Evolutionary conservation across 2,888 invertebrate genomes (phyloP).

Genomic region (Adelognathus sp.): DNA sequence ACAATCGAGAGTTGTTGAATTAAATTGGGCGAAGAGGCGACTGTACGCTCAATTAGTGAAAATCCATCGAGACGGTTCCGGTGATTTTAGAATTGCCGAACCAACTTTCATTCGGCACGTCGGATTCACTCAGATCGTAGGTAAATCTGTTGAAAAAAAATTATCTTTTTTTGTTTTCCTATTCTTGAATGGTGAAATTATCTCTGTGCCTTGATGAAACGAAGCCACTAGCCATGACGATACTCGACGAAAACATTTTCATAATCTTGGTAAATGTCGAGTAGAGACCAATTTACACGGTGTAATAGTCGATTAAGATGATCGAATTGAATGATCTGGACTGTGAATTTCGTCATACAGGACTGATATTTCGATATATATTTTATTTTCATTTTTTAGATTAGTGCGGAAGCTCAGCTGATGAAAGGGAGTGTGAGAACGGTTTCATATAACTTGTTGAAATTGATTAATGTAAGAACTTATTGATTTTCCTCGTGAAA

Average conservation of each 20-base stretch:
- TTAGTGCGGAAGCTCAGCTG: neutral
- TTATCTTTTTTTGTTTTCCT: neutral
- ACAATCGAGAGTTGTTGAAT: neutral
- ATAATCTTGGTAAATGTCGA: neutral
- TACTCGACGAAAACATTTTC: conserved; percentile 3
- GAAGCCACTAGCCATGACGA: neutral
- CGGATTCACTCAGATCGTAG: conserved; percentile 52
- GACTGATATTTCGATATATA: conserved; percentile 16
- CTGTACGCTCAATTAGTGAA: neutral
- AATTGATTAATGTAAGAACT: neutral
- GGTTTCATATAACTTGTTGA: conserved; percentile 34
- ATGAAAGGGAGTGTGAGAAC: neutral
- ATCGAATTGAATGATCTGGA: neutral
- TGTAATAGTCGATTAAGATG: neutral
- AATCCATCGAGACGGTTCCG: neutral
- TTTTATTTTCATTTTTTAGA: conserved; percentile 4
- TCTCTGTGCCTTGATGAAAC: conserved; percentile 15
- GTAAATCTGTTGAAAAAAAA: conserved; percentile 33
- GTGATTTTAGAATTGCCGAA: neutral
- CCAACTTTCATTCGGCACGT: neutral
- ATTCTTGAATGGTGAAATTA: conserved; percentile 16
- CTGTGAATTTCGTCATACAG: conserved; percentile 13
- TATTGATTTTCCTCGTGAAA: neutral
- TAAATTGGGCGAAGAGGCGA: neutral
- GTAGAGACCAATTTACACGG: neutral